A percentile compares a stretch with the other conserved stretches of the same genome.
These are phyloP conservation scores for Magallana gigas DNA, from an alignment of 1,140 invertebrate genomes.

Conservation along the genomic window DNA sequence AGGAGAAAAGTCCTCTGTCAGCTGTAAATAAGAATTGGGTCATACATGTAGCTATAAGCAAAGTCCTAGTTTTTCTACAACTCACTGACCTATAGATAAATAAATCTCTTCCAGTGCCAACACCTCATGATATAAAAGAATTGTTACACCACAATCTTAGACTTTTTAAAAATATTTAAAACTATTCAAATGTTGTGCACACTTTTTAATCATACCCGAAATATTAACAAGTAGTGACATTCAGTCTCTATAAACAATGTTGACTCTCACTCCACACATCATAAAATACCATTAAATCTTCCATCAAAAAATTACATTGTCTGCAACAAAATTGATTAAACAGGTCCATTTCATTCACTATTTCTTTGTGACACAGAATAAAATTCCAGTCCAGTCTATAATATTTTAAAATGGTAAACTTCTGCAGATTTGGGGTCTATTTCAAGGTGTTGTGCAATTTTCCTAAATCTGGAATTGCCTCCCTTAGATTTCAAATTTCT, in stretches of 20 bases:
- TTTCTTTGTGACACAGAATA: neutral
- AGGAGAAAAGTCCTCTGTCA: conserved; percentile 34
- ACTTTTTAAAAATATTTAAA: too few species aligned
- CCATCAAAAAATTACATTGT: neutral
- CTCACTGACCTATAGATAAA: too few species aligned
- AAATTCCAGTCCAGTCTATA: conserved; percentile 7
- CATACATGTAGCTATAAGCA: too few species aligned
- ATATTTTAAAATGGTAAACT: neutral
- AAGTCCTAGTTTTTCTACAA: too few species aligned
- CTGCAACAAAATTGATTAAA: neutral
- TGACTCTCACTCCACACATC: neutral
- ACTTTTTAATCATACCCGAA: too few species aligned
- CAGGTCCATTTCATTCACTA: neutral
- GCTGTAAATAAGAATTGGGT: neutral
- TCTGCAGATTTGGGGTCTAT: neutral
- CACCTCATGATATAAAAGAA: too few species aligned
- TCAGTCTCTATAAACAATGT: too few species aligned
- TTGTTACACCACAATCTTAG: too few species aligned
- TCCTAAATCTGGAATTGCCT: neutral
- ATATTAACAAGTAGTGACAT: too few species aligned
- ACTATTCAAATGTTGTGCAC: too few species aligned
- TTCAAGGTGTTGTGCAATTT: conserved; percentile 1
- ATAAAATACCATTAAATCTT: conserved; percentile 4
- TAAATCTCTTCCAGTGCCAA: too few species aligned
- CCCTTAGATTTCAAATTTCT: conserved; percentile 40